phyloP scores from a whole-genome alignment of 1,140 invertebrate species.

The Pseudomyrmex sp. region DNA sequence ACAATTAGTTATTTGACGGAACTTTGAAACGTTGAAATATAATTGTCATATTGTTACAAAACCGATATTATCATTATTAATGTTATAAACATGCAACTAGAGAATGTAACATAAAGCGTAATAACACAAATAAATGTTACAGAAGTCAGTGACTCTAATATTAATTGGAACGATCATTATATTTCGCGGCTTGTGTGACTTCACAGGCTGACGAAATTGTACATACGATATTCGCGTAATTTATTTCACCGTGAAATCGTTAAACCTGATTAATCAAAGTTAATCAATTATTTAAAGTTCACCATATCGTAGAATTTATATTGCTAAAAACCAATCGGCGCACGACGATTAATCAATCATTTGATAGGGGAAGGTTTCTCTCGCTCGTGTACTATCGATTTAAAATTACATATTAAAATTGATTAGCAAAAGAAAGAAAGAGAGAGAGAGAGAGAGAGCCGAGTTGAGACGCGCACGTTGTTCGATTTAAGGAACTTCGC shows the following conservation, averaged over 20 bases:
- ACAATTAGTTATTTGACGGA: constrained; percentile 21
- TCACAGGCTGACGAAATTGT: constrained; percentile 15
- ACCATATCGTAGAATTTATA: constrained; percentile 25
- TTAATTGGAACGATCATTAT: constrained; percentile 52
- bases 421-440: neutral
- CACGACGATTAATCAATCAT: constrained; percentile 15
- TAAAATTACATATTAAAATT: constrained; percentile 34
- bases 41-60: constrained; percentile 15
- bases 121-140: constrained; percentile 39
- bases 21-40: constrained; percentile 21
- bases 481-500: neutral
- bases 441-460: no score
- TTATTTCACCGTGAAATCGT: constrained; percentile 37
- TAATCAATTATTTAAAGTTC: constrained; percentile 49
- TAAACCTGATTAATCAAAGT: constrained; percentile 47
- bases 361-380: neutral
- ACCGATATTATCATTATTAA: constrained; percentile 37
- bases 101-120: constrained; percentile 25
- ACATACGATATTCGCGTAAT: neutral
- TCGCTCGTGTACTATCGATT: constrained; percentile 2
- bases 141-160: constrained; percentile 40
- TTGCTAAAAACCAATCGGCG: constrained; percentile 7
- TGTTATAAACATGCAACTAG: constrained; percentile 22
- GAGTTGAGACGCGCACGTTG: neutral
- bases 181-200: constrained; percentile 43